A percentile compares a stretch with the other conserved stretches of the same genome.
Evolutionary conservation across 2,113 vertebrate genomes (phyloP).

Genomic region (Brachyhypopomus gauderio): DNA sequence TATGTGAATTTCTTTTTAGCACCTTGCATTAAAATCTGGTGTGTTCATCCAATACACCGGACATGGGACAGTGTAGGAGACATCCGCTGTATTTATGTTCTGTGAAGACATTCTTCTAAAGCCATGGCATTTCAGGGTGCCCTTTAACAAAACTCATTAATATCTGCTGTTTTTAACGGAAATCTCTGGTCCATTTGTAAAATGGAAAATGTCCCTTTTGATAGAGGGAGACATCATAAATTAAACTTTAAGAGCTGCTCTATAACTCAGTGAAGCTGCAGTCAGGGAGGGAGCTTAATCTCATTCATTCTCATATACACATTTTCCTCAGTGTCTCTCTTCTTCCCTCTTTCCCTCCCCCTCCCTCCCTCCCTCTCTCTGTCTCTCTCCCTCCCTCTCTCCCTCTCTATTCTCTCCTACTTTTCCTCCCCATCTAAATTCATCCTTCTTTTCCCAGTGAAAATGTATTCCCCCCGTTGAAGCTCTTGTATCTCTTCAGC

Average conservation of each 20-base stretch:
- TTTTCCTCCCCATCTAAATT: too few species aligned
- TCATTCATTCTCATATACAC: constrained; percentile 1
- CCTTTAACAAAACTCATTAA: not conserved
- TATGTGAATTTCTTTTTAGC: not conserved
- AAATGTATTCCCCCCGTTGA: too few species aligned
- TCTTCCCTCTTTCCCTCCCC: constrained; percentile 31
- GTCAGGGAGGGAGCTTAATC: not conserved
- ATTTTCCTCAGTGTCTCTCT: constrained; percentile 28
- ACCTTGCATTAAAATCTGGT: not conserved
- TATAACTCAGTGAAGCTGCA: constrained; percentile 9
- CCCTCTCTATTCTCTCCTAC: not conserved
- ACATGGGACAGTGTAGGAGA: not conserved
- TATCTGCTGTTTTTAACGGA: constrained; percentile 15
- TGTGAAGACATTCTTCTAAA: not conserved
- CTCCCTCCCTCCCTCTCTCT: not conserved
- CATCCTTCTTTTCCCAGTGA: too few species aligned
- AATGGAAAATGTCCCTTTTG: not conserved
- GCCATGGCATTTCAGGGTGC: not conserved
- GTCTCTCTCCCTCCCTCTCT: not conserved
- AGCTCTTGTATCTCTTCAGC: too few species aligned
- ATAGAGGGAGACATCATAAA: constrained; percentile 66
- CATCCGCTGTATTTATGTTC: not conserved
- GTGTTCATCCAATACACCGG: not conserved
- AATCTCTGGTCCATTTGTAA: not conserved
- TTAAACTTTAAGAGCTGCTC: not conserved